Evolutionary conservation across 1,140 invertebrate genomes (phyloP).

Genomic region (Pinna nobilis): DNA sequence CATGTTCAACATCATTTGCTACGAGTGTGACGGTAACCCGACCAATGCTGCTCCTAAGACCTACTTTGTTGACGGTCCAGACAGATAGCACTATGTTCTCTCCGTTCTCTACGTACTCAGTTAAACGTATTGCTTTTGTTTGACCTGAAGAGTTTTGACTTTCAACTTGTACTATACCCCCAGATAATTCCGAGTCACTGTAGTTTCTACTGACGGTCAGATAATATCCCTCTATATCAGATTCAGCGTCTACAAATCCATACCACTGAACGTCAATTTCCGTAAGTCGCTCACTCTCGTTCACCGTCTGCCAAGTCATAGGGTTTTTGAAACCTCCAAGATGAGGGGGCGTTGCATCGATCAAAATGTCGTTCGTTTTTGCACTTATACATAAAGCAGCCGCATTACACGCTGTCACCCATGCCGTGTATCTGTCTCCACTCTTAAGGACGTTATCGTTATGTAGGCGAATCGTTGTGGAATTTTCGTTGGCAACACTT

Average conservation of each 20-base stretch:
- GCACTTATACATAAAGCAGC: slow-evolving; percentile 17
- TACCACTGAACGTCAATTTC: slow-evolving; percentile 9
- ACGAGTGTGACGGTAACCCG: slow-evolving; percentile 20
- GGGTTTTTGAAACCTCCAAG: slow-evolving; percentile 26
- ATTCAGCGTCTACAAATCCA: slow-evolving; percentile 32
- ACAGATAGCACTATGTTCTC: slow-evolving; percentile 21
- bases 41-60: not conserved
- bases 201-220: slow-evolving; percentile 9
- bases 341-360: slow-evolving; percentile 39
- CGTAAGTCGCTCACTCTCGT: not conserved
- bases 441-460: too few species aligned
- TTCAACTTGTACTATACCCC: not conserved
- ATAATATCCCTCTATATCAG: slow-evolving; percentile 16
- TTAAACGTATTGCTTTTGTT: not conserved
- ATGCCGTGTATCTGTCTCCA: slow-evolving; percentile 32
- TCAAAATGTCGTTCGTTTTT: not conserved
- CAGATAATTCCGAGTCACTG: slow-evolving; percentile 18
- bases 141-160: not conserved
- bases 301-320: slow-evolving; percentile 4
- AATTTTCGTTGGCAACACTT: slow-evolving; percentile 16
- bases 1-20: not conserved
- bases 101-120: not conserved
- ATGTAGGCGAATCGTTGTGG: too few species aligned
- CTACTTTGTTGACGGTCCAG: slow-evolving; percentile 28
- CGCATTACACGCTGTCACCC: slow-evolving; percentile 32